Conservation (phyloP, 2,797 vertebrate species). For the Microctenopoma lineatum region DNA sequence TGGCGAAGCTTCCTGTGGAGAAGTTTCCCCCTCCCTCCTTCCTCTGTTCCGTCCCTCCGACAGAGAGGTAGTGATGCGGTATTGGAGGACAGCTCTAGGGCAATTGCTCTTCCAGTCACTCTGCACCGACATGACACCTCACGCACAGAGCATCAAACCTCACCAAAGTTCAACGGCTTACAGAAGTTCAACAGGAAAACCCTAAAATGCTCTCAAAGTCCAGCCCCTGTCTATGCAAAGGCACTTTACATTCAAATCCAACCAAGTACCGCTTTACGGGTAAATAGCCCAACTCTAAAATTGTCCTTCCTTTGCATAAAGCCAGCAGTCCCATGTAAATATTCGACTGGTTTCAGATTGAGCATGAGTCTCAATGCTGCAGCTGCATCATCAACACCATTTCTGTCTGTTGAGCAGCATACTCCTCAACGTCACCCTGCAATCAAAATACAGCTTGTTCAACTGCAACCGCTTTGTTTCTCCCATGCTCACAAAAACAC, state of each 20-base stretch:
- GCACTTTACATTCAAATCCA: conserved; percentile 10
- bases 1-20: conserved; percentile 65
- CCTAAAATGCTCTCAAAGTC: conserved; percentile 12
- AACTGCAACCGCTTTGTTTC: conserved; percentile 5
- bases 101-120: conserved; percentile 64
- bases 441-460: conserved; percentile 29
- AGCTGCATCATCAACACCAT: conserved; percentile 1
- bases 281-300: conserved; percentile 9
- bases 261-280: conserved; percentile 9
- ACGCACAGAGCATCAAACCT: conserved; percentile 37
- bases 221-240: conserved; percentile 15
- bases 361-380: conserved; percentile 6
- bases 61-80: conserved; percentile 56
- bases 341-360: conserved; percentile 11
- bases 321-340: conserved; percentile 8
- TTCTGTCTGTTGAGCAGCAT: conserved; percentile 36
- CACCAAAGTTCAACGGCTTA: conserved; percentile 35
- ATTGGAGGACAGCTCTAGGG: conserved; percentile 70
- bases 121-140: conserved; percentile 62
- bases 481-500: neutral
- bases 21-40: conserved; percentile 25
- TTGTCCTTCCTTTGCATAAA: neutral
- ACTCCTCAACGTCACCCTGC: conserved; percentile 36
- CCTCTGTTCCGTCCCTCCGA: conserved; percentile 7
- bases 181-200: conserved; percentile 37